Percentiles rank a stretch among this genome's conserved stretches.
phyloP scores from a whole-genome alignment of 2,113 vertebrate genomes.

The Microtus ochrogaster region DNA sequence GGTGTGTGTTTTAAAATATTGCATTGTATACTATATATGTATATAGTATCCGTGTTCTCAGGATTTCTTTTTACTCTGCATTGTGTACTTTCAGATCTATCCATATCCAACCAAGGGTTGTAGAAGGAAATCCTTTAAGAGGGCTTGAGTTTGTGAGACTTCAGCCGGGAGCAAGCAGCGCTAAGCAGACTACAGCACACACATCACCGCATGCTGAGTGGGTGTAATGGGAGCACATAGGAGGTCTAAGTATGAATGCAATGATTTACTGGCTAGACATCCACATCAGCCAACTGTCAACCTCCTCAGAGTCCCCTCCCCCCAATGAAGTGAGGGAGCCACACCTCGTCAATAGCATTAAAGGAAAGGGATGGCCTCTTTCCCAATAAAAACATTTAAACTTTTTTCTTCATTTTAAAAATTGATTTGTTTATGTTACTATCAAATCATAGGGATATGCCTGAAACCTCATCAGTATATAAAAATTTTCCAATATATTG shows the following conservation, averaged over 20 bases:
- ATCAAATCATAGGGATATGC: neutral
- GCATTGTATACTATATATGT: neutral
- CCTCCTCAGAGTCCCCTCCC: conserved; percentile 54
- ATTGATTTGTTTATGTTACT: neutral
- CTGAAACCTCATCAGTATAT: conserved; percentile 12
- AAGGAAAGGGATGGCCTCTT: conserved; percentile 31
- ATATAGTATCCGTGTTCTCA: neutral
- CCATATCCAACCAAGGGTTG: neutral
- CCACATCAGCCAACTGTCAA: conserved; percentile 76
- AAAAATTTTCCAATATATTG: neutral
- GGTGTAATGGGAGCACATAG: conserved; percentile 63
- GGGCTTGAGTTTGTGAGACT: conserved; percentile 44
- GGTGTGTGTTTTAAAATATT: neutral
- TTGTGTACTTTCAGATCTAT: conserved; percentile 29
- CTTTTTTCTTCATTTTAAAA: conserved; percentile 32
- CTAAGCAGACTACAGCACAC: conserved; percentile 59
- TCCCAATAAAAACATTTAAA: neutral
- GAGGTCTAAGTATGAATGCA: conserved; percentile 73
- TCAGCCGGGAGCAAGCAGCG: neutral
- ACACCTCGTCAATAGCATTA: conserved; percentile 50
- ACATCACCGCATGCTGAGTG: conserved; percentile 70
- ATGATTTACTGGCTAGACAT: conserved; percentile 68
- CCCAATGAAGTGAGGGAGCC: conserved; percentile 54
- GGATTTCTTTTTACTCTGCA: neutral
- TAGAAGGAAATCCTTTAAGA: conserved; percentile 10